Evolutionary conservation across 2,888 invertebrate species (phyloP).

Genomic region (Caenorhabditis zanzibari): DNA sequence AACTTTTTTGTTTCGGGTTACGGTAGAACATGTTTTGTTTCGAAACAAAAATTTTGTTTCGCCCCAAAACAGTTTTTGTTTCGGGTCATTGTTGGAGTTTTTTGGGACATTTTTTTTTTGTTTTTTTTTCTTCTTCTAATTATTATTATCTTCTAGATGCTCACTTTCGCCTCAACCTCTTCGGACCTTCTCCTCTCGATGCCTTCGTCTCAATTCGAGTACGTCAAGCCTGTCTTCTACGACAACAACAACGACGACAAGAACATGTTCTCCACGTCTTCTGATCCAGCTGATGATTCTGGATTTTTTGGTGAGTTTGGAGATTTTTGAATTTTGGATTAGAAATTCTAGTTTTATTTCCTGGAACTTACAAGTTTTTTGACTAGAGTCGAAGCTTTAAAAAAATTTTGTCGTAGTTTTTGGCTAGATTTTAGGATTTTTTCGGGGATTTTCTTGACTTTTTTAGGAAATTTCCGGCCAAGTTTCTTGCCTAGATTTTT

Average conservation of each 20-base stretch:
- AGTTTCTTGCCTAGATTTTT: neutral
- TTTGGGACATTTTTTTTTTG: neutral
- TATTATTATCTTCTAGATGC: conserved; percentile 51
- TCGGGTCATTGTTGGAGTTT: neutral
- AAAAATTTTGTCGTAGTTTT: neutral
- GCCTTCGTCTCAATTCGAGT: conserved; percentile 29
- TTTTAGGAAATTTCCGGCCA: too few species aligned
- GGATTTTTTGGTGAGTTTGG: conserved; percentile 58
- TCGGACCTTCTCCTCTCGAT: conserved; percentile 26
- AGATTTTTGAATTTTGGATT: neutral
- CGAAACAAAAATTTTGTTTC: neutral
- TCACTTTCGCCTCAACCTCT: conserved; percentile 60
- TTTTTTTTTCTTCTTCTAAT: neutral
- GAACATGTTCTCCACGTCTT: conserved; percentile 14
- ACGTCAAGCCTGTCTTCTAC: neutral
- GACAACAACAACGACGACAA: conserved; percentile 28
- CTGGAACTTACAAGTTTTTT: conserved; percentile 1
- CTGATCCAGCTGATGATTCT: conserved; percentile 41
- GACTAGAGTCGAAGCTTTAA: too few species aligned
- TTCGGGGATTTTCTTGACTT: too few species aligned
- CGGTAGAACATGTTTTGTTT: conserved; percentile 49
- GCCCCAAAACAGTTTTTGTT: conserved; percentile 19
- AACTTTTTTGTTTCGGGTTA: neutral
- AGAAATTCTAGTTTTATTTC: too few species aligned
- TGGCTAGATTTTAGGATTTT: neutral